These are phyloP conservation scores for Drosophila neotestacea DNA, from an alignment of 2,888 invertebrate species.

Conservation along the genomic window DNA sequence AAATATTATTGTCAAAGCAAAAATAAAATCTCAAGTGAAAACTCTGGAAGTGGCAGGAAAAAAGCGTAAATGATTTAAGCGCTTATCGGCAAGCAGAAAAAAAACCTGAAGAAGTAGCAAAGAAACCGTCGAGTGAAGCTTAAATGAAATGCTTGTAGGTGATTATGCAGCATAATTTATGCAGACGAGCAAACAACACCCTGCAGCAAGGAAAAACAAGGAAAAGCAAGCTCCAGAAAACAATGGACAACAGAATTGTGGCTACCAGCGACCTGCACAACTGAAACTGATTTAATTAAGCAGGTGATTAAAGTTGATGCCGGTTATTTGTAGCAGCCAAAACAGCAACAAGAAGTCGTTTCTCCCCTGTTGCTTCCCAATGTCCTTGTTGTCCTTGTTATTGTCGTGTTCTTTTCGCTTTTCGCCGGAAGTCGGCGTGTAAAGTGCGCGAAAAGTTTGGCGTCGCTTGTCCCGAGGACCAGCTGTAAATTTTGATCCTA, in stretches of 20 bases:
- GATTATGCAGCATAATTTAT: conserved; percentile 79
- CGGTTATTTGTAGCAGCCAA: conserved; percentile 77
- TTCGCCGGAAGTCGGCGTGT: conserved; percentile 57
- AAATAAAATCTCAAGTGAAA: conserved; percentile 20
- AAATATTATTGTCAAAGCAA: background rate
- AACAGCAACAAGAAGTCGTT: conserved; percentile 55
- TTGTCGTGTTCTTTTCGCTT: conserved; percentile 9
- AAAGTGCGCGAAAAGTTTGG: conserved; percentile 70
- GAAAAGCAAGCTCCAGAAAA: conserved; percentile 24
- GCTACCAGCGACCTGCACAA: conserved; percentile 47
- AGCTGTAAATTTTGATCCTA: conserved; percentile 28
- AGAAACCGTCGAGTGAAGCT: conserved; percentile 58
- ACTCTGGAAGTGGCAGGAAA: conserved; percentile 8
- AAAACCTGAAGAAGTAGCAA: conserved; percentile 34
- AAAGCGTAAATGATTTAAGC: conserved; percentile 70
- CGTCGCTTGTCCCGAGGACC: conserved; percentile 14
- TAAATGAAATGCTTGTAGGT: conserved; percentile 72
- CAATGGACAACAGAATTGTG: conserved; percentile 47
- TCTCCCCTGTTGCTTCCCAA: background rate
- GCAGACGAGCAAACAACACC: conserved; percentile 42
- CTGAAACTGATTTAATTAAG: conserved; percentile 83
- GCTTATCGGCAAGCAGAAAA: conserved; percentile 53
- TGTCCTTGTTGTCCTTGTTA: conserved; percentile 18
- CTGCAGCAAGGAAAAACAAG: background rate
- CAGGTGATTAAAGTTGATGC: conserved; percentile 83